Evolutionary conservation across 2,113 vertebrate species (phyloP), one percentile per base, ranked within the genome.

Genomic region (Psettodes erumei): DNA sequence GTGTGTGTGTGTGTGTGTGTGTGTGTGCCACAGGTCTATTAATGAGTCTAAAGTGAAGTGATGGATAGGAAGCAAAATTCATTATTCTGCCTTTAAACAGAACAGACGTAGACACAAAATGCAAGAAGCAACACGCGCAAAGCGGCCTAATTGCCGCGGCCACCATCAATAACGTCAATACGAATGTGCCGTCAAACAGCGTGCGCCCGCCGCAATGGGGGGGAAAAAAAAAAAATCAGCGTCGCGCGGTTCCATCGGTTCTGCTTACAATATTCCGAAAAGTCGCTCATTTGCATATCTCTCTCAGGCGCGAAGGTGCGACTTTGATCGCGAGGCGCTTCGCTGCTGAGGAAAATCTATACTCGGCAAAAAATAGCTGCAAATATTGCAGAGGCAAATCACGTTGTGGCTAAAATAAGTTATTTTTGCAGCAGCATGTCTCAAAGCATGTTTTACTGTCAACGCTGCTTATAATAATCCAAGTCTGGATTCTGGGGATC

Each of bases 41-140:
- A 84, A 79, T 76, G 60, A 76, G 66, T 25, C 62, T 55, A n/a
- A 73, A 82, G 67, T 63, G 59, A n/a, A 50, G 45, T 84, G 82
- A 87, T 66, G 76, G 82, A 90, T 82, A 56, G 61, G 63, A 73
- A 58, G 53, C 19, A 75, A 80, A 81, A 88, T 73, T 79, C 42
- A 89, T 89, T 78, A 77, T 66, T 66, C 60, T 38, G 21, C 53
- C 38, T 75, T 82, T 60, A 84, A 82, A 71, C 51, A 82, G 65
- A 33, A 73, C 54, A 51, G 18, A 63, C 51, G 60, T 64, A 53
- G 38, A 66, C 28, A 65, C 10, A 53, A 71, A 71, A 77, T 53
- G 42, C 23, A 50, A 69, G 80, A 65, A 61, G 48, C 21, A 76
- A 74, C 43, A 68, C 11, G 62, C 85, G 48, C 38, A 64, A 84